These are phyloP conservation scores for Athetis lepigone DNA, from an alignment of 2,888 invertebrate genomes.

Conservation along the genomic window DNA sequence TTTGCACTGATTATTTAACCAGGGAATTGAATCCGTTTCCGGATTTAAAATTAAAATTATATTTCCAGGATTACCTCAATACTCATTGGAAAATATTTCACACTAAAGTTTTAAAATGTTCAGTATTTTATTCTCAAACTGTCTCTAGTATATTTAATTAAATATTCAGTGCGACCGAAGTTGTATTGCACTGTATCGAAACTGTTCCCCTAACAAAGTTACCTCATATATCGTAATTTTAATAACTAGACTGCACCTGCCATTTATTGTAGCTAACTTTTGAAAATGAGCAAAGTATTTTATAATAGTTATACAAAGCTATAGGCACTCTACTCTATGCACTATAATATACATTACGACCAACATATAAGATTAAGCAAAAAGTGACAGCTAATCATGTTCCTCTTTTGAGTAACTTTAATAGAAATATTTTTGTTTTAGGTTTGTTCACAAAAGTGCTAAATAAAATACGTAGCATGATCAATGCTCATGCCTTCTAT, in stretches of 20 bases:
- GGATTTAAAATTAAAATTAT: conserved; percentile 23
- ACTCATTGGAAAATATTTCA: conserved; percentile 8
- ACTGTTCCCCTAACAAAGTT: conserved; percentile 43
- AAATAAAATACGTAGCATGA: too few relatives aligned
- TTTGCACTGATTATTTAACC: conserved; percentile 14
- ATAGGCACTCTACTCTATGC: too few relatives aligned
- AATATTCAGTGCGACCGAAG: conserved; percentile 47
- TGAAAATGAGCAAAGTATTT: conserved; percentile 34
- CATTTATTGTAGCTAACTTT: conserved; percentile 39
- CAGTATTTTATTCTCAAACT: conserved; percentile 38
- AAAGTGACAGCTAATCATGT: too few relatives aligned
- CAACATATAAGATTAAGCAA: too few relatives aligned
- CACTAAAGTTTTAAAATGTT: conserved; percentile 36
- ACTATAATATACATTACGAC: too few relatives aligned
- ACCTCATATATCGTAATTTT: conserved; percentile 49
- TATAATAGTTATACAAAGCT: too few relatives aligned
- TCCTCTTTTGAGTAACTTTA: too few relatives aligned
- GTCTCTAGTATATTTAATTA: conserved; percentile 55
- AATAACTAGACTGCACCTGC: conserved; percentile 40
- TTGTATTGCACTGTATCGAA: conserved; percentile 45
- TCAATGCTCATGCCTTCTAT: too few relatives aligned
- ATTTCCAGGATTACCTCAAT: conserved; percentile 14
- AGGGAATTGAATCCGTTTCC: background rate
- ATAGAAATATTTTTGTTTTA: too few relatives aligned
- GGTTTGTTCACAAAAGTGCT: too few relatives aligned